Percentiles rank a stretch among this genome's conserved stretches.
Conservation (phyloP, 1,140 invertebrate species). For the Phthorimaea operculella region DNA sequence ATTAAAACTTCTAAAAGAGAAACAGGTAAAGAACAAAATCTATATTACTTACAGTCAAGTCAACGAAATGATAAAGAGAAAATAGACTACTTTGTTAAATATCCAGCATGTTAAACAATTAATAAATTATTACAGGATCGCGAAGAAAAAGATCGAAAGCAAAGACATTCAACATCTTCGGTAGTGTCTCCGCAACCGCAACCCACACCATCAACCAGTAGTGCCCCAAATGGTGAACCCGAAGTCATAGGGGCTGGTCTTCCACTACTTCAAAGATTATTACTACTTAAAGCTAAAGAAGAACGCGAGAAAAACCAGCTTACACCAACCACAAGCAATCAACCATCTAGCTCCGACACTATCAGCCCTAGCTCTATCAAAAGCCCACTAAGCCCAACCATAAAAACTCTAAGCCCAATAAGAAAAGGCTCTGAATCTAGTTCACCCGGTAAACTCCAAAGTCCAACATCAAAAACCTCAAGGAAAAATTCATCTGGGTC, state of each 20-base stretch:
- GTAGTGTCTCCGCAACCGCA: slow-evolving; percentile 54
- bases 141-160: slow-evolving; percentile 69
- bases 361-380: slow-evolving; percentile 65
- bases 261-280: slow-evolving; percentile 81
- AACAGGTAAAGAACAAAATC: slow-evolving; percentile 76
- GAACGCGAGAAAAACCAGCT: slow-evolving; percentile 71
- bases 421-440: slow-evolving; percentile 62
- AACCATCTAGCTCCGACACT: slow-evolving; percentile 62
- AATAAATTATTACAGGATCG: slow-evolving; percentile 57
- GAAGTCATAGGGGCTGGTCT: slow-evolving; percentile 77
- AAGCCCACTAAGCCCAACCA: slow-evolving; percentile 63
- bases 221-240: slow-evolving; percentile 57
- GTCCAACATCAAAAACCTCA: slow-evolving; percentile 58
- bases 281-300: slow-evolving; percentile 83
- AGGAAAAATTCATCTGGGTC: slow-evolving; percentile 65
- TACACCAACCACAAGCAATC: slow-evolving; percentile 52
- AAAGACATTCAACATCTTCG: slow-evolving; percentile 51
- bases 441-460: slow-evolving; percentile 61
- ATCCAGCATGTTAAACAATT: too few species aligned
- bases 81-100: too few species aligned
- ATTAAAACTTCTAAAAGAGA: slow-evolving; percentile 84
- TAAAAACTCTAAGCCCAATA: slow-evolving; percentile 61
- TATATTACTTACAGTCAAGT: too few species aligned
- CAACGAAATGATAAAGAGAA: too few species aligned
- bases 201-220: slow-evolving; percentile 57